These are phyloP conservation scores for Gorsachius goisagi DNA, from an alignment of 2,113 vertebrate genomes.

Conservation along the genomic window DNA sequence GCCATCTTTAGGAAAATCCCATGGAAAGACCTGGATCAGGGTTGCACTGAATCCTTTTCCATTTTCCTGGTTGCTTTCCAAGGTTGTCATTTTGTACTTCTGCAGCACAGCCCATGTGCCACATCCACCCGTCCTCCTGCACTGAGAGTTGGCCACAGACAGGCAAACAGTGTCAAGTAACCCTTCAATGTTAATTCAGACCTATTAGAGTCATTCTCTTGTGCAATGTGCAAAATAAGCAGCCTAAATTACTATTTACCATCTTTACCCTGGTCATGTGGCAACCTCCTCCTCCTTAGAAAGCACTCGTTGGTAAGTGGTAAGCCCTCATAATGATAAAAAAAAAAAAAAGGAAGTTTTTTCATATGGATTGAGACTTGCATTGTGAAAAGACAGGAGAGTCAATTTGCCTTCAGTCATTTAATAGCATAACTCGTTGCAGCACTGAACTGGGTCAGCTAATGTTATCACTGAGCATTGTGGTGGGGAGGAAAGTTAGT, in stretches of 20 bases:
- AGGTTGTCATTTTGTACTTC: neutral
- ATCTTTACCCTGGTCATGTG: neutral
- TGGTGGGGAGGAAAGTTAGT: slow-evolving; percentile 3
- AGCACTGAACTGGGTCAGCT: neutral
- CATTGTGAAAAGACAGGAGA: neutral
- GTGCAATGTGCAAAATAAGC: neutral
- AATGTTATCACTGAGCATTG: neutral
- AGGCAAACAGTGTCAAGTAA: neutral
- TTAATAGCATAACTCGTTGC: slow-evolving; percentile 1
- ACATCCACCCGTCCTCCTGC: neutral
- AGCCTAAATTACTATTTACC: neutral
- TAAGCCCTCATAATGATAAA: neutral
- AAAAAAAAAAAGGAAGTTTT: neutral
- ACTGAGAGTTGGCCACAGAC: neutral
- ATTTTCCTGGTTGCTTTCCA: neutral
- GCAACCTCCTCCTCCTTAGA: neutral
- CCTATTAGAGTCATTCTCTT: neutral
- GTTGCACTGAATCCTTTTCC: neutral
- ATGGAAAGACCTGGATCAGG: neutral
- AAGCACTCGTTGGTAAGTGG: neutral
- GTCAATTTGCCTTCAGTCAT: slow-evolving; percentile 27
- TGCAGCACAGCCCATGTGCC: neutral
- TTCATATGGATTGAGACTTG: neutral
- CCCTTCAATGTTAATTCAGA: neutral
- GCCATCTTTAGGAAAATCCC: neutral